Percentiles rank a stretch among this genome's conserved stretches.
Conservation (phyloP, 2,888 invertebrate genomes). For the Clunio marinus region DNA sequence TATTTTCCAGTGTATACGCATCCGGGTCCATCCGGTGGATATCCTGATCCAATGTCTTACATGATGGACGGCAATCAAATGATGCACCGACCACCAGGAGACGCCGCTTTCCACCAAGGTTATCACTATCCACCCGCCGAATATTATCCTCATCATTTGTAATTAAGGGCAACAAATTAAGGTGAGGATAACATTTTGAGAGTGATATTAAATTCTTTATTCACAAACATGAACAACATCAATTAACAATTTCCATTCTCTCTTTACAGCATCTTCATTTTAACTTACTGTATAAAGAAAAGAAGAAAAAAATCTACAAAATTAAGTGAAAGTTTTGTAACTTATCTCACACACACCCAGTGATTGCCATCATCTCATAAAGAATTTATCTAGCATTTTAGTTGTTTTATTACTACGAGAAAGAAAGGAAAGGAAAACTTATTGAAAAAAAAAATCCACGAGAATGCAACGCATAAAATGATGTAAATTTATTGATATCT, state of each 20-base stretch:
- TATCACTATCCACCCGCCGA: constrained; percentile 88
- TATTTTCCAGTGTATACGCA: constrained; percentile 74
- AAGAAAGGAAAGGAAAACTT: too few species aligned
- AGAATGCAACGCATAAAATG: constrained; percentile 17
- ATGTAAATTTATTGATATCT: constrained; percentile 27
- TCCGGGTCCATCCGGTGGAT: constrained; percentile 91
- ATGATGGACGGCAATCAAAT: constrained; percentile 98
- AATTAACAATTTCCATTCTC: constrained; percentile 7
- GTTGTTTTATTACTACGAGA: constrained; percentile 36
- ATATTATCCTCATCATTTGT: constrained; percentile 93
- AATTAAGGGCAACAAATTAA: constrained; percentile 50
- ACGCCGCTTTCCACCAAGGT: constrained; percentile 90
- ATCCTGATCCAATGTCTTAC: constrained; percentile 95
- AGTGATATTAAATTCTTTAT: neutral
- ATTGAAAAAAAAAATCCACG: constrained; percentile 11
- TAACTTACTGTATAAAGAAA: too few species aligned
- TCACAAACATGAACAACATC: neutral
- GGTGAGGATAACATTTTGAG: constrained; percentile 11
- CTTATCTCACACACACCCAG: constrained; percentile 37
- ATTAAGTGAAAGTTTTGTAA: constrained; percentile 25
- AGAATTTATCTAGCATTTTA: constrained; percentile 39
- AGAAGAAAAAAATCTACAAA: constrained; percentile 19
- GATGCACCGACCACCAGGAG: constrained; percentile 93
- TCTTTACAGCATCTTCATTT: constrained; percentile 28
- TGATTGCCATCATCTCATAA: constrained; percentile 40